Evolutionary conservation across 2,113 vertebrate genomes (phyloP).

Genomic region (Cairina moschata): DNA sequence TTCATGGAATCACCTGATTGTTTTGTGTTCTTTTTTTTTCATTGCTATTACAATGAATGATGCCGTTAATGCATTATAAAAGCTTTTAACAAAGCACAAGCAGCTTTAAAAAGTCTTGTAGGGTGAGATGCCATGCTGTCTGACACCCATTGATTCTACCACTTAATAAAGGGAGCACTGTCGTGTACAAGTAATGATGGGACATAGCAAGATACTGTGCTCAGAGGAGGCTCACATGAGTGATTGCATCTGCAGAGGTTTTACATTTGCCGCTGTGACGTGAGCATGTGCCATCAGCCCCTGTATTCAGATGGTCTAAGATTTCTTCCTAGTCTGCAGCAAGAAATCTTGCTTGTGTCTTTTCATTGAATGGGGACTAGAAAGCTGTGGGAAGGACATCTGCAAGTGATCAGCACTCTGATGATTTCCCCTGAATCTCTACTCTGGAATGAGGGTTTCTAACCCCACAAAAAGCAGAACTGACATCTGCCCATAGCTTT

Average conservation of each 20-base stretch:
- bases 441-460: neutral
- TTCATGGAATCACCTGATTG: neutral
- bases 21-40: neutral
- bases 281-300: neutral
- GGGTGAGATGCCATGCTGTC: neutral
- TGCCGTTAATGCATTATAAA: neutral
- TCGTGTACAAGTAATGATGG: neutral
- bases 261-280: neutral
- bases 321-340: neutral
- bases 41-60: neutral
- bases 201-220: neutral
- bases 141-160: neutral
- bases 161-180: neutral
- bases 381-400: neutral
- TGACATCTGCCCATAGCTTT: accelerated
- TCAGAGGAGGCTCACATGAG: neutral
- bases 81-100: neutral
- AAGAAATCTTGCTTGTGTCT: neutral
- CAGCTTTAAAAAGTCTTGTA: neutral
- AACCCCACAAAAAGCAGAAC: neutral
- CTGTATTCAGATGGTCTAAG: neutral
- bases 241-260: neutral
- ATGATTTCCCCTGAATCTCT: neutral
- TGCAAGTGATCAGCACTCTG: neutral
- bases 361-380: neutral